phyloP scores from a whole-genome alignment of 2,888 invertebrate genomes.

The Watsonalla cultraria region DNA sequence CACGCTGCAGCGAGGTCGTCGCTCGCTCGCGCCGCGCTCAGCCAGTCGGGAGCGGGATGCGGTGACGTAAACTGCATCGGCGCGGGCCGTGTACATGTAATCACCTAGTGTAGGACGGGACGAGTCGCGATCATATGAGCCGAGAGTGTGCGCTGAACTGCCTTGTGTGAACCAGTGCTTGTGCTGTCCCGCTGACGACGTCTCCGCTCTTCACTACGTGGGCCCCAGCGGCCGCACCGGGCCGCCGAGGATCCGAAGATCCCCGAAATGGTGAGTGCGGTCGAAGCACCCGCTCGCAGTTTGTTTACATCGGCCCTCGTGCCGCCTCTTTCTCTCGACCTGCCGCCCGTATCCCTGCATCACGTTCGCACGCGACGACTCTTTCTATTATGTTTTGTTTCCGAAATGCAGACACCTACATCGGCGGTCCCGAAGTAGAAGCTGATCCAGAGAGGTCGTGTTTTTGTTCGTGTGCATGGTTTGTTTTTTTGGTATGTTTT shows the following conservation, averaged over 20 bases:
- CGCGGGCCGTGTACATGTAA: slow-evolving; percentile 56
- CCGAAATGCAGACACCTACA: slow-evolving; percentile 74
- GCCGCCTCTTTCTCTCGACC: slow-evolving; percentile 69
- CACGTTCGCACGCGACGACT: slow-evolving; percentile 70
- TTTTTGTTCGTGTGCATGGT: slow-evolving; percentile 67
- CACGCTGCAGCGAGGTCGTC: slow-evolving; percentile 77
- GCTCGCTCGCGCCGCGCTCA: slow-evolving; percentile 60
- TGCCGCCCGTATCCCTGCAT: slow-evolving; percentile 72
- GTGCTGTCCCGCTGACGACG: slow-evolving; percentile 56
- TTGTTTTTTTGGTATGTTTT: slow-evolving; percentile 66
- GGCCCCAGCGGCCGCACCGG: slow-evolving; percentile 52
- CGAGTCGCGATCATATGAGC: slow-evolving; percentile 62
- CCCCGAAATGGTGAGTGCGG: slow-evolving; percentile 77
- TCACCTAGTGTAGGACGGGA: slow-evolving; percentile 74
- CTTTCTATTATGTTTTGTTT: slow-evolving; percentile 78
- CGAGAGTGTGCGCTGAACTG: slow-evolving; percentile 56
- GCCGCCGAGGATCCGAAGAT: slow-evolving; percentile 50
- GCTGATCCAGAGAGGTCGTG: slow-evolving; percentile 62
- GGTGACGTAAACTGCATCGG: slow-evolving; percentile 78
- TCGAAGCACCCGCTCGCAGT: slow-evolving; percentile 73
- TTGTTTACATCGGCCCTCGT: slow-evolving; percentile 75
- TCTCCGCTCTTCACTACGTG: slow-evolving; percentile 71
- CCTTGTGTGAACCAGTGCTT: slow-evolving; percentile 58
- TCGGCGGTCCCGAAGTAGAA: slow-evolving; percentile 56
- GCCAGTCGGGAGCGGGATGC: slow-evolving; percentile 79